These are phyloP conservation scores for Nerophis lumbriciformis DNA, from an alignment of 2,113 vertebrate species.

Conservation along the genomic window DNA sequence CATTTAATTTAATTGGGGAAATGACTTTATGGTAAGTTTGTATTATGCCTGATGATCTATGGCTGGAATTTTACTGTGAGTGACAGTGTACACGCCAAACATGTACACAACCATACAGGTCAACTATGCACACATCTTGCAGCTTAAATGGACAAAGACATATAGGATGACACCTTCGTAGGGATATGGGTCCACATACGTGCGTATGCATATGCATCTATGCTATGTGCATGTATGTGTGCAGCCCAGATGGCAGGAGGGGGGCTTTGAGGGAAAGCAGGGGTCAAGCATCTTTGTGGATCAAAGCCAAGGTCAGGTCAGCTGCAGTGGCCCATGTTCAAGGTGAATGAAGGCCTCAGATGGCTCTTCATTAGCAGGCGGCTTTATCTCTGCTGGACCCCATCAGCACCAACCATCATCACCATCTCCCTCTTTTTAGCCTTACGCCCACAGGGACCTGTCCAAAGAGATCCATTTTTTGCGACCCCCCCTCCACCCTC, in stretches of 20 bases:
- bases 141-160: background rate
- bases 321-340: slow-evolving; percentile 74
- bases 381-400: slow-evolving; percentile 58
- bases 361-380: slow-evolving; percentile 74
- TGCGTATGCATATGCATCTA: slow-evolving; percentile 52
- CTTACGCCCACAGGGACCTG: slow-evolving; percentile 46
- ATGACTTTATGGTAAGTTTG: slow-evolving; percentile 29
- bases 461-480: slow-evolving; percentile 49
- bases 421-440: slow-evolving; percentile 26
- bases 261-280: slow-evolving; percentile 60
- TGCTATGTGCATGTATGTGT: slow-evolving; percentile 41
- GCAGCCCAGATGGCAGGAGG: slow-evolving; percentile 70
- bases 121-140: background rate
- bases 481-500: slow-evolving; percentile 20
- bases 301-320: slow-evolving; percentile 81
- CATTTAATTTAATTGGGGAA: slow-evolving; percentile 11
- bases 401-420: slow-evolving; percentile 41
- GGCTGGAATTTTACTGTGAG: background rate
- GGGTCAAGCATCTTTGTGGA: slow-evolving; percentile 73
- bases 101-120: background rate
- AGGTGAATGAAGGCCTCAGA: slow-evolving; percentile 76
- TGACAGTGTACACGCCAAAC: background rate
- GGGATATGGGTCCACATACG: slow-evolving; percentile 22
- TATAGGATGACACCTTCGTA: slow-evolving; percentile 24
- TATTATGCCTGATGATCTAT: background rate